phyloP scores from a whole-genome alignment of 2,797 vertebrate genomes.

The Malacoraja senta region DNA sequence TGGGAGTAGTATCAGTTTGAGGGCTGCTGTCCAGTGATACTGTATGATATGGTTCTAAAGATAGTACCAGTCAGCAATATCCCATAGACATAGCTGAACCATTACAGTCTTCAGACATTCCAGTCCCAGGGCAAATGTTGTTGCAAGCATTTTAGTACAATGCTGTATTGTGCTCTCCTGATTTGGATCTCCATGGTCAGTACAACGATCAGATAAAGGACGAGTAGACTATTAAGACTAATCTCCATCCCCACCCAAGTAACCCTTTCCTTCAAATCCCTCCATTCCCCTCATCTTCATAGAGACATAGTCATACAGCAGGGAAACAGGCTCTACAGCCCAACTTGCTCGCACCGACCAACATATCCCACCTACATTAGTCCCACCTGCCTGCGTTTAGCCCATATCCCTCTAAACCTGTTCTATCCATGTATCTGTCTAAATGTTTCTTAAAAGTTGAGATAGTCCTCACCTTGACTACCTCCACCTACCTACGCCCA shows the following conservation, averaged over 20 bases:
- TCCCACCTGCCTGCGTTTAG: too few relatives aligned
- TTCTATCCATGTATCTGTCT: too few relatives aligned
- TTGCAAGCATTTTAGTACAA: neutral
- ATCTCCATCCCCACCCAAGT: neutral
- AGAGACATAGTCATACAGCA: too few relatives aligned
- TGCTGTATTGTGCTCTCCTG: neutral
- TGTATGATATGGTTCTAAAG: too few relatives aligned
- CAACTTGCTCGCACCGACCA: too few relatives aligned
- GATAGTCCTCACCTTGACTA: too few relatives aligned
- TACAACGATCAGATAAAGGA: neutral
- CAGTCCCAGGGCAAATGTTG: neutral
- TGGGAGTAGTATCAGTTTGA: neutral
- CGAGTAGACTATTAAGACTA: neutral
- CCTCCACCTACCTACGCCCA: too few relatives aligned
- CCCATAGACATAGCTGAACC: neutral
- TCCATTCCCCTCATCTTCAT: neutral
- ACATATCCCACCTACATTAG: too few relatives aligned
- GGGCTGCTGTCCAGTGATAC: neutral
- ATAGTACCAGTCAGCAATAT: too few relatives aligned
- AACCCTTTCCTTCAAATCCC: neutral
- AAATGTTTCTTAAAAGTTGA: too few relatives aligned
- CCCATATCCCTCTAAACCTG: too few relatives aligned
- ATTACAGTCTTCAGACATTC: neutral
- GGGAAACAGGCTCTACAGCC: too few relatives aligned
- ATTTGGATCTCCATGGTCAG: neutral